Conservation (phyloP, 2,797 vertebrate genomes). For the Phylloscopus collybita region DNA sequence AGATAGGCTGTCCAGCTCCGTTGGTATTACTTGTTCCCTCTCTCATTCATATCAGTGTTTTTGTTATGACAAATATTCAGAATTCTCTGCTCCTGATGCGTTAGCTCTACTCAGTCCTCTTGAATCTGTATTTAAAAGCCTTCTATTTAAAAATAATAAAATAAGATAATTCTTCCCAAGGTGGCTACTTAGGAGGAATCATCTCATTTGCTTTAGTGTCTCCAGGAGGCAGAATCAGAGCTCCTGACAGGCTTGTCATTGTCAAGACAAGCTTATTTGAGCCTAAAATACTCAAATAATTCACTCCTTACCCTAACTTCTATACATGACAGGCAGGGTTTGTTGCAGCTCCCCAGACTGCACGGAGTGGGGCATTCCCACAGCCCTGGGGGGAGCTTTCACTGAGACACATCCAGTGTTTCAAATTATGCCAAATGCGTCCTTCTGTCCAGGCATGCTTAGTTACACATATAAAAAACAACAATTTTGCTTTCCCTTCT, state of each 20-base stretch:
- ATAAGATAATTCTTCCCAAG: neutral
- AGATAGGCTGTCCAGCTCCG: neutral
- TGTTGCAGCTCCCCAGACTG: neutral
- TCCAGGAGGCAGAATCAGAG: neutral
- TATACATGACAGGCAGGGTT: neutral
- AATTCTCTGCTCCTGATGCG: neutral
- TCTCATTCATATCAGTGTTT: neutral
- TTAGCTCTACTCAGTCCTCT: neutral
- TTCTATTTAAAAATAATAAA: conserved; percentile 22
- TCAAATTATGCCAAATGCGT: neutral
- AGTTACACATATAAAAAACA: conserved; percentile 30
- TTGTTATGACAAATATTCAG: neutral
- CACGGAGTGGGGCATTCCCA: neutral
- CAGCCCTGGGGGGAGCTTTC: neutral
- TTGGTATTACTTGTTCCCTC: neutral
- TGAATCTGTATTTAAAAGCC: neutral
- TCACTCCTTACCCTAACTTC: neutral
- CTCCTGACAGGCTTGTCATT: neutral
- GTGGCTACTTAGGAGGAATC: conserved; percentile 12
- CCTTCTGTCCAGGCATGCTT: conserved; percentile 37
- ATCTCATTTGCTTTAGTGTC: conserved; percentile 12
- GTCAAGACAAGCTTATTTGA: neutral
- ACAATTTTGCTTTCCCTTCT: conserved; percentile 37
- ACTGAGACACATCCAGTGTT: neutral
- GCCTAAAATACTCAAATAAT: conserved; percentile 1